Conservation (phyloP, 2,888 invertebrate genomes). For the Resseliella maxima region DNA sequence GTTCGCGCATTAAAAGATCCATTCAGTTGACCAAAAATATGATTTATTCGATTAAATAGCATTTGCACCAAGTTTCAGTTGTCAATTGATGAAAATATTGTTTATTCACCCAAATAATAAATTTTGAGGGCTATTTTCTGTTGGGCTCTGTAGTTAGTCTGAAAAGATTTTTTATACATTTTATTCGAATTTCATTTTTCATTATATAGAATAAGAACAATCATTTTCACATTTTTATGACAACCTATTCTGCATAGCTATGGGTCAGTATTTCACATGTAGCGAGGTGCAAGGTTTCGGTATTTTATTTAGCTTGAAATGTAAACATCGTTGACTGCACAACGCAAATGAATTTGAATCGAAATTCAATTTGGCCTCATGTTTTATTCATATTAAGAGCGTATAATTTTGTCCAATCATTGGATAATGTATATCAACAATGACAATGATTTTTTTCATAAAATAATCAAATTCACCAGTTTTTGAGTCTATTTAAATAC, state of each 20-base stretch:
- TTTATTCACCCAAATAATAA: not conserved
- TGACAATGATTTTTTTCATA: not conserved
- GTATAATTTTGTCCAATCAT: not conserved
- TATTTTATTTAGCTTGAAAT: conserved; percentile 12
- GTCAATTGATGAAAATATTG: not conserved
- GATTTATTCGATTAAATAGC: conserved; percentile 18
- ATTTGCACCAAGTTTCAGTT: not conserved
- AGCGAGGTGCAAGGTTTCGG: not conserved
- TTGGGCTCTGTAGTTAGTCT: not conserved
- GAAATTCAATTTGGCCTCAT: conserved; percentile 9
- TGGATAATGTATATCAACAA: not conserved
- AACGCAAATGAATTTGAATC: conserved; percentile 3
- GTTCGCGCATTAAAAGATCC: not conserved
- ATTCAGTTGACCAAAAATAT: not conserved
- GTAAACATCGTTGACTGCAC: not conserved
- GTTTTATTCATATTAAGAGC: not conserved
- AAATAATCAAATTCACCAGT: not conserved
- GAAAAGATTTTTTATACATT: no score
- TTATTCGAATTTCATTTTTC: no score
- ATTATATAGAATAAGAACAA: no score
- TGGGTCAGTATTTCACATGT: no score
- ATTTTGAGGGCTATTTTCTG: not conserved
- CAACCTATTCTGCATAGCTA: no score
- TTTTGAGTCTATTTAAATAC: not conserved
- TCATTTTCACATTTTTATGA: no score